These are phyloP conservation scores for Brenthis ino DNA, from an alignment of 2,888 invertebrate genomes.

Conservation along the genomic window DNA sequence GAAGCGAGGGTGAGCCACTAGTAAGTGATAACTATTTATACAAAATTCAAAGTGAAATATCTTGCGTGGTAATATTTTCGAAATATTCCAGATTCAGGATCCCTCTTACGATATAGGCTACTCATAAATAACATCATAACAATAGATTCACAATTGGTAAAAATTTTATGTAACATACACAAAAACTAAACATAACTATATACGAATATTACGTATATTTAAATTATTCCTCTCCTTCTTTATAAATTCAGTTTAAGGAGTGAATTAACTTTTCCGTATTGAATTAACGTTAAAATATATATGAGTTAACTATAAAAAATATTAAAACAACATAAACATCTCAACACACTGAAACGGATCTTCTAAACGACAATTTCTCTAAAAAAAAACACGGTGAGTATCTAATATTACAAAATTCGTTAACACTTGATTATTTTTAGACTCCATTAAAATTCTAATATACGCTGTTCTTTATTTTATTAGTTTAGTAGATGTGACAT, in stretches of 20 bases:
- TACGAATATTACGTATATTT: too few species aligned
- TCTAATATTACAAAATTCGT: background rate
- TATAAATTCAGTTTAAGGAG: too few species aligned
- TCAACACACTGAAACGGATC: conserved; percentile 29
- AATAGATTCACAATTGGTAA: too few species aligned
- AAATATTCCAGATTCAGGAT: too few species aligned
- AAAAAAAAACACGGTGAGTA: conserved; percentile 1
- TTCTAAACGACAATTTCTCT: conserved; percentile 20
- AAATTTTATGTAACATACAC: too few species aligned
- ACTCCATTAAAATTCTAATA: background rate
- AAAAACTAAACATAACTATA: too few species aligned
- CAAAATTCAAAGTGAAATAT: too few species aligned
- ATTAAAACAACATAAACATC: conserved; percentile 27
- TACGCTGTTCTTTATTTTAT: background rate
- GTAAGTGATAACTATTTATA: too few species aligned
- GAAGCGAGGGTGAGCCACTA: too few species aligned
- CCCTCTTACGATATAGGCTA: background rate
- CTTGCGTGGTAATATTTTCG: too few species aligned
- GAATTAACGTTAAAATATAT: background rate
- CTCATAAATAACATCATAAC: background rate
- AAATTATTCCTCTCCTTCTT: too few species aligned
- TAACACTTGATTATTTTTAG: conserved; percentile 1
- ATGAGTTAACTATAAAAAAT: background rate
- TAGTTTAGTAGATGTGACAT: background rate
- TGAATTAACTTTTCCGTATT: too few species aligned